Evolutionary conservation across 1,140 invertebrate genomes (phyloP).

Genomic region (Pomacea maculata): DNA sequence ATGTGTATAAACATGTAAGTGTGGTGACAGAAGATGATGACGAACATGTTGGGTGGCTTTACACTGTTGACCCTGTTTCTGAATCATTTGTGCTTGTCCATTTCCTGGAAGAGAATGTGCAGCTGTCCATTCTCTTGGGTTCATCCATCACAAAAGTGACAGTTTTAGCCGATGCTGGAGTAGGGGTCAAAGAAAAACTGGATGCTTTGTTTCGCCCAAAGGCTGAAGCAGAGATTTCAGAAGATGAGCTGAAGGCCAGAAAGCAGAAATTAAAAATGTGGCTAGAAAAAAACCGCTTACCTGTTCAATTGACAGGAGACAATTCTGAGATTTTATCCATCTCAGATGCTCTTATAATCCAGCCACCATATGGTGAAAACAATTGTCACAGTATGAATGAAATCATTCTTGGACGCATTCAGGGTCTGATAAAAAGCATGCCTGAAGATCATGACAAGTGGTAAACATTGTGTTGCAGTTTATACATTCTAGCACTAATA

Average conservation of each 20-base stretch:
- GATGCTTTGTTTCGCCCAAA: slow-evolving; percentile 49
- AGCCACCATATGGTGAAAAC: slow-evolving; percentile 57
- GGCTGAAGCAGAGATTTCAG: slow-evolving; percentile 26
- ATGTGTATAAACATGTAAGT: slow-evolving; percentile 54
- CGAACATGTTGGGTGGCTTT: slow-evolving; percentile 57
- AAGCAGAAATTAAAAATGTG: slow-evolving; percentile 53
- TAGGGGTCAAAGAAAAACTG: slow-evolving; percentile 41
- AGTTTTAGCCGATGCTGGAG: slow-evolving; percentile 39
- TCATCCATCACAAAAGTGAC: slow-evolving; percentile 45
- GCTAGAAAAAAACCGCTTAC: slow-evolving; percentile 59
- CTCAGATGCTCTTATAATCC: slow-evolving; percentile 56
- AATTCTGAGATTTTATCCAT: slow-evolving; percentile 48
- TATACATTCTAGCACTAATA: background rate
- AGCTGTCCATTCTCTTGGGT: slow-evolving; percentile 45
- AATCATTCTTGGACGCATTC: slow-evolving; percentile 62
- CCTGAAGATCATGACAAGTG: slow-evolving; percentile 55
- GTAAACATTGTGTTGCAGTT: slow-evolving; percentile 21
- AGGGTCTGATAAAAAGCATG: slow-evolving; percentile 63
- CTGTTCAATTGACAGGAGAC: slow-evolving; percentile 42
- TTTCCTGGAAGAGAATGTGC: slow-evolving; percentile 40
- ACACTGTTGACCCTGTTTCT: slow-evolving; percentile 63
- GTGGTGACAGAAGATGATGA: slow-evolving; percentile 42
- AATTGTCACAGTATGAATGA: slow-evolving; percentile 62
- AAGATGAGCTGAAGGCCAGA: slow-evolving; percentile 46
- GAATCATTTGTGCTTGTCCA: slow-evolving; percentile 52